These are phyloP conservation scores for Oxyscelio sp. DNA, from an alignment of 2,888 invertebrate genomes.

Conservation along the genomic window DNA sequence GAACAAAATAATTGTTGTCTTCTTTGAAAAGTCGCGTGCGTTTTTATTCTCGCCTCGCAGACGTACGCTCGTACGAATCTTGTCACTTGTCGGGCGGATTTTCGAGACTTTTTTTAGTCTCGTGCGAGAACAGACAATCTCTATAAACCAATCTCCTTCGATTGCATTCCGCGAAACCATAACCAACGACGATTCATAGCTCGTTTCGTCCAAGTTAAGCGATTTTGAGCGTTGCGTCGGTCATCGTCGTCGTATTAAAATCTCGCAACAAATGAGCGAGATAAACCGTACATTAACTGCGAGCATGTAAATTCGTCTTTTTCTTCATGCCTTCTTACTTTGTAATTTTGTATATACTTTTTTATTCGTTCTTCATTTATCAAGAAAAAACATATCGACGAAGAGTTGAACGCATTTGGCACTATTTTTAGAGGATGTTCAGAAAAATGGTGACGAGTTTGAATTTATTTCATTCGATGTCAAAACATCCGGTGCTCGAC, in stretches of 20 bases:
- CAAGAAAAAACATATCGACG: slow-evolving; percentile 27
- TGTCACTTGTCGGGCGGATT: slow-evolving; percentile 55
- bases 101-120: slow-evolving; percentile 37
- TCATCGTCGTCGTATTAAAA: slow-evolving; percentile 71
- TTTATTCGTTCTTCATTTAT: too few relatives aligned
- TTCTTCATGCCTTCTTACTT: too few relatives aligned
- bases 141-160: slow-evolving; percentile 69
- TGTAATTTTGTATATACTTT: too few relatives aligned
- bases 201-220: slow-evolving; percentile 67
- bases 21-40: slow-evolving; percentile 58
- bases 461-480: slow-evolving; percentile 16
- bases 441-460: too few relatives aligned
- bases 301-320: slow-evolving; percentile 35
- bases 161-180: slow-evolving; percentile 55
- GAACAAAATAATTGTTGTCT: slow-evolving; percentile 62
- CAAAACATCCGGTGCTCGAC: slow-evolving; percentile 37
- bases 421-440: slow-evolving; percentile 51
- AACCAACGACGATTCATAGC: slow-evolving; percentile 69
- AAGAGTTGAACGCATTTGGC: slow-evolving; percentile 34
- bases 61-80: slow-evolving; percentile 43
- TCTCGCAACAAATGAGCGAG: slow-evolving; percentile 66
- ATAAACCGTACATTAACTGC: slow-evolving; percentile 55
- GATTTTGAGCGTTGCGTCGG: slow-evolving; percentile 66
- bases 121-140: slow-evolving; percentile 36
- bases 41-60: slow-evolving; percentile 27